Evolutionary conservation across 2,113 vertebrate genomes (phyloP).

Genomic region (Anguilla japonica): DNA sequence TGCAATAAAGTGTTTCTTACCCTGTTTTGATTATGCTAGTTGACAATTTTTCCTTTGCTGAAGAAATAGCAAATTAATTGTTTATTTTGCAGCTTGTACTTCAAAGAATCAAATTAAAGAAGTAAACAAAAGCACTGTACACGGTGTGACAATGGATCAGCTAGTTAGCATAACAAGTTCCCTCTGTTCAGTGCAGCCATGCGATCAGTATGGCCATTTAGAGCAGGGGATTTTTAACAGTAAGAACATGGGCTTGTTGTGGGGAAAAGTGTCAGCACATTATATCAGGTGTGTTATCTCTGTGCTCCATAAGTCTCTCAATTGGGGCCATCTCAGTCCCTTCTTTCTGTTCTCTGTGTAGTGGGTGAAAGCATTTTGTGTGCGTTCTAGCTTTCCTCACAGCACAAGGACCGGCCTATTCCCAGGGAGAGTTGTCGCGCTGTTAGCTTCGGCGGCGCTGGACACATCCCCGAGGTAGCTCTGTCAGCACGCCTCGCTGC

Average conservation of each 20-base stretch:
- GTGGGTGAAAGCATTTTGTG: background rate
- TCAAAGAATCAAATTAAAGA: background rate
- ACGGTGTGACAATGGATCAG: background rate
- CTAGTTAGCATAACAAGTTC: background rate
- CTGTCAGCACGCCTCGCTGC: slow-evolving; percentile 22
- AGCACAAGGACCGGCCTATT: background rate
- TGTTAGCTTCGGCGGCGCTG: slow-evolving; percentile 25
- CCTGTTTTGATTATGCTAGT: background rate
- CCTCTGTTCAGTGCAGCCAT: background rate
- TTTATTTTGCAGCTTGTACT: background rate
- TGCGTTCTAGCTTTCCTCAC: background rate
- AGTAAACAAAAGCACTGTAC: background rate
- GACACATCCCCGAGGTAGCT: slow-evolving; percentile 41
- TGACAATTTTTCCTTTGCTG: background rate
- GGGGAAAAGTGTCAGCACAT: background rate
- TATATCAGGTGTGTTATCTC: background rate
- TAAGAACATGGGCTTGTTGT: background rate
- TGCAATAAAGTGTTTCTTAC: background rate
- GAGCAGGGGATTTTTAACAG: too few species aligned
- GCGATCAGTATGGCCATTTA: background rate
- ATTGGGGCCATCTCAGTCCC: background rate
- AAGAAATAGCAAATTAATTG: background rate
- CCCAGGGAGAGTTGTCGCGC: background rate
- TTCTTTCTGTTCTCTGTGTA: background rate
- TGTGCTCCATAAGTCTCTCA: background rate